Base-by-base conservation (phyloP, 92 coral and sea anemone genomes). In the Phenganax stokvisi region DNA sequence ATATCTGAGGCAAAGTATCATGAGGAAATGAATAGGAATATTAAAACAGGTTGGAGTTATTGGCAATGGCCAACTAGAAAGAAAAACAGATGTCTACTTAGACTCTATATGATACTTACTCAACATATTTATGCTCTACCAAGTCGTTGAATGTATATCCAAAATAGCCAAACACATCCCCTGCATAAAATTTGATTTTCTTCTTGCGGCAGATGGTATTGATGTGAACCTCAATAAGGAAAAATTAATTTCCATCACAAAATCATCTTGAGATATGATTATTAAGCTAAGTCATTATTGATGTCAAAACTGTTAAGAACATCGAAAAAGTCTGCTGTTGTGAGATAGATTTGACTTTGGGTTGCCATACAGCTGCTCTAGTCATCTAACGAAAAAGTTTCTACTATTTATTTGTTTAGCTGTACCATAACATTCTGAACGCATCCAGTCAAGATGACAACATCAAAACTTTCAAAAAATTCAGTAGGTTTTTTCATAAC, bases 81-180 rank as follows among this genome's bases (percentile, higher is more conserved):
- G 7, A 59, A 59, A 59, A 59, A 59, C 16, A 59, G 65, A 59
- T 3, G 4, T 59, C 3, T 10, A 65, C 31, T 6, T 0, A 30
- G 51, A 71, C 12, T 29, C 47, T 37, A 37, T 71, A 65, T 55
- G 0, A 6, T 61, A 91, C 98, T 85, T 86, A 94, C 98, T 90
- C 97, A 27, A 94, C 96, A 86, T 90, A 94, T 92, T 90, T 90
- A 78, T 94, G 98, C 51, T 77, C 63, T 55, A 96, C 98, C 52
- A 94, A 86, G 81, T 94, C 97, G 31, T 90, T 94, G 90, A 94
- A 94, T 89, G 91, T 87, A 83, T 90, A 92, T 65, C 98, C 98
- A 83, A 90, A 94, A 84, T 90, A 94, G 53, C 98, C 98, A 90
- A 94, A 94, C 12, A 94, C 98, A 84, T 92, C 98, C 29, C 96